A percentile compares a stretch with the other conserved stretches of the same genome.
Conservation (phyloP, 2,113 vertebrate species). For the Orcinus orca region DNA sequence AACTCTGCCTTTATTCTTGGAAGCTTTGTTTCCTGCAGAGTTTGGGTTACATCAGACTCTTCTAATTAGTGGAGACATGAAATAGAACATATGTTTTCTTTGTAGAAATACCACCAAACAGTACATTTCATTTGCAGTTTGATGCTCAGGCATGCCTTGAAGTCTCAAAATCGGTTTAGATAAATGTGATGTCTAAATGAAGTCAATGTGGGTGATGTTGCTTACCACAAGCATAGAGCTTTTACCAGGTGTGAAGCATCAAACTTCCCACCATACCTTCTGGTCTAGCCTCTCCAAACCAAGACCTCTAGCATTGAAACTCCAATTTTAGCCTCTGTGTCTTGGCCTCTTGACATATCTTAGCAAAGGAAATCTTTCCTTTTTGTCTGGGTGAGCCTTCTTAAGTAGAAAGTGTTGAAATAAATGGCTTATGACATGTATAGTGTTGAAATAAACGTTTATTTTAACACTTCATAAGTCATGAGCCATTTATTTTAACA, state of each 20-base stretch:
- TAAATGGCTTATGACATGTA: slow-evolving; percentile 84
- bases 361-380: slow-evolving; percentile 65
- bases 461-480: slow-evolving; percentile 86
- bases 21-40: neutral
- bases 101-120: neutral
- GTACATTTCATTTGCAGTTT: neutral
- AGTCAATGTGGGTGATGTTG: neutral
- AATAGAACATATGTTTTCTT: neutral
- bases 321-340: slow-evolving; percentile 14
- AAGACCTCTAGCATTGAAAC: neutral
- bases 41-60: neutral
- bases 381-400: slow-evolving; percentile 75
- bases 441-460: slow-evolving; percentile 86
- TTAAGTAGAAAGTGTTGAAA: slow-evolving; percentile 82
- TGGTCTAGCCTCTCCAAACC: neutral
- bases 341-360: slow-evolving; percentile 70
- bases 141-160: neutral
- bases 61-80: neutral
- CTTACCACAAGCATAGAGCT: neutral
- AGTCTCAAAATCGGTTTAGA: neutral
- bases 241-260: neutral
- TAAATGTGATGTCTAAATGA: neutral
- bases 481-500: slow-evolving; percentile 87
- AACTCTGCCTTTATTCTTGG: neutral
- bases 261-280: slow-evolving; percentile 49